These are phyloP conservation scores for Aplidium turbinatum DNA, from an alignment of 23 tunicate genomes.

Conservation along the genomic window DNA sequence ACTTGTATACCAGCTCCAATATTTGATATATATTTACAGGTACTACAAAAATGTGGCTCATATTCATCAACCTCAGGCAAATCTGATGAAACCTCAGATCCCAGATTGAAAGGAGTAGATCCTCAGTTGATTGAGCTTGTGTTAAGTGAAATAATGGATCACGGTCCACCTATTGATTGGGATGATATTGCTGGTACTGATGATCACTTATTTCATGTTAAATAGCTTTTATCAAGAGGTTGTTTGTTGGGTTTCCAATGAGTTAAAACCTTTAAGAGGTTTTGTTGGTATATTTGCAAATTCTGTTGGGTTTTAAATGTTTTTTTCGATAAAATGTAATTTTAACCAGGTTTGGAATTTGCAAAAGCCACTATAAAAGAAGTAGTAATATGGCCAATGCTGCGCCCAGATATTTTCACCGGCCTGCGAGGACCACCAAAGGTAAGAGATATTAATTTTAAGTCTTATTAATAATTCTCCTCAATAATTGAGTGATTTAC, in stretches of 20 bases:
- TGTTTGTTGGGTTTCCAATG: too few species aligned
- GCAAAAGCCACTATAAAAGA: slow-evolving; percentile 96
- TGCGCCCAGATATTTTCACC: slow-evolving; percentile 92
- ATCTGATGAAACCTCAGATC: slow-evolving; percentile 26
- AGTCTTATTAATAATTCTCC: not conserved
- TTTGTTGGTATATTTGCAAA: too few species aligned
- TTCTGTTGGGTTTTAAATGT: too few species aligned
- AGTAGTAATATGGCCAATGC: slow-evolving; percentile 94
- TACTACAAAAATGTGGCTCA: not conserved
- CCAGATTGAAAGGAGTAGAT: slow-evolving; percentile 92
- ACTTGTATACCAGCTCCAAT: too few species aligned
- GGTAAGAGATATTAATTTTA: slow-evolving; percentile 39
- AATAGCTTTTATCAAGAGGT: too few species aligned
- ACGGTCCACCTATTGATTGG: slow-evolving; percentile 82
- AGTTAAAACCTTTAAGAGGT: too few species aligned
- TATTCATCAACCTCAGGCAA: not conserved
- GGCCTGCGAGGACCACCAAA: slow-evolving; percentile 96
- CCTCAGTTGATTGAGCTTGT: slow-evolving; percentile 87
- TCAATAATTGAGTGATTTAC: not conserved
- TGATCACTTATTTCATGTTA: too few species aligned
- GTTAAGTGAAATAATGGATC: slow-evolving; percentile 94
- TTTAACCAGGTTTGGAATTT: slow-evolving; percentile 62
- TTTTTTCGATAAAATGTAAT: not conserved
- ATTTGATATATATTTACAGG: too few species aligned
- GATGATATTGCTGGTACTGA: slow-evolving; percentile 99